Base-by-base conservation (phyloP, 1,140 invertebrate species). In the Stegodyphus mimosarum region DNA sequence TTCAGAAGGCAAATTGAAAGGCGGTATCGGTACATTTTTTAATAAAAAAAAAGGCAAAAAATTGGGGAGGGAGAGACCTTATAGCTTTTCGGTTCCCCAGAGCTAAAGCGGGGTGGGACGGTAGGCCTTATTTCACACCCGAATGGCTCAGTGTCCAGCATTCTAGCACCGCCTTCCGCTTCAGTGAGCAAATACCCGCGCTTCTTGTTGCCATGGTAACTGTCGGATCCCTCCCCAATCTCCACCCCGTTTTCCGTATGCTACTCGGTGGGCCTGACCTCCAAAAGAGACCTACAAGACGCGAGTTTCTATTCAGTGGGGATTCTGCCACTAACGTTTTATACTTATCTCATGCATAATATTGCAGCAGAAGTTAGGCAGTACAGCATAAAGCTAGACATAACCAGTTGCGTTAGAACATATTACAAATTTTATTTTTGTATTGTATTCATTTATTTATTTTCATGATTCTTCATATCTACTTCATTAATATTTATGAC, bases 131-230 rank as follows among this genome's bases (percentile, higher is more conserved):
- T 84, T 84, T 84, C 81, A 84, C 81, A 84, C 81, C 81, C 81
- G 71, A 84, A 48, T 84, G 81, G 81, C 73, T 76, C 81, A 76
- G 17, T 84, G 81, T 84, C 81, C 81, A 60, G 81, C 81, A 52
- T 84, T 84, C 81, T 86, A 86, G 83, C 74, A 77, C 83, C 83
- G 83, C 83, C 83, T 86, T 86, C 75, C 75, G 83, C 83, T 72
- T 86, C 83, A 78, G n/a, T 86, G 83, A 78, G 83, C 83, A 86
- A 86, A 86, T 86, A 73, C 83, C 74, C 74, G 83, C 75, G 51
- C 75, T 86, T 72, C 83, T 77, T 52, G 83, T 86, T 77, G 63
- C 83, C 66, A 86, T 86, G 83, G 83, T 51, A 33, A 86, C 83
- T 11, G 48, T 63, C 13, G 74, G 48, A 17, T n/a, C 83, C 64